These are phyloP conservation scores for Sebastes taczanowskii DNA, from an alignment of 2,797 vertebrate genomes.

Conservation along the genomic window DNA sequence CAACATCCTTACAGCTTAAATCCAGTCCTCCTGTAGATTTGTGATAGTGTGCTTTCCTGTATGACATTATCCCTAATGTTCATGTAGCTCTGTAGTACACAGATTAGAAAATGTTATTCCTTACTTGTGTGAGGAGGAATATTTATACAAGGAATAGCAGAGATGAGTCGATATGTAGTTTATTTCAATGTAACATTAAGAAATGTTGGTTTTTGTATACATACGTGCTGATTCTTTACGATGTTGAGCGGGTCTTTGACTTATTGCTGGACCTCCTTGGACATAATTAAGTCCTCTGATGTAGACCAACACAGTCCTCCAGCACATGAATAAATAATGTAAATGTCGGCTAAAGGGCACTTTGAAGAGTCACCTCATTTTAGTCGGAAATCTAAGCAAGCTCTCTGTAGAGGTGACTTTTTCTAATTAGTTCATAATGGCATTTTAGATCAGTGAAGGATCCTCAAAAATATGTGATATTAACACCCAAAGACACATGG, in stretches of 20 bases:
- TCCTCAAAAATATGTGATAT: background rate
- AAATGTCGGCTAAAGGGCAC: constrained; percentile 56
- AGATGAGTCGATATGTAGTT: background rate
- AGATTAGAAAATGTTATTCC: background rate
- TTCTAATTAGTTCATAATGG: constrained; percentile 1
- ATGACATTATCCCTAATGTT: background rate
- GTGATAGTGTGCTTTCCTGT: background rate
- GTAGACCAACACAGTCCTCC: constrained; percentile 36
- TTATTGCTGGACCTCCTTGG: constrained; percentile 14
- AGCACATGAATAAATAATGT: constrained; percentile 62
- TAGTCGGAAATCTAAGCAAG: background rate
- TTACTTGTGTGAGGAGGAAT: background rate
- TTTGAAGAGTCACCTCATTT: constrained; percentile 42
- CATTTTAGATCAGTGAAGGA: background rate
- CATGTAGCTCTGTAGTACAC: background rate
- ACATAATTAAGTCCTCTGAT: constrained; percentile 56
- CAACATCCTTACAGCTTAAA: background rate
- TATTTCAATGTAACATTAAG: background rate
- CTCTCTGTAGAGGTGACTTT: background rate
- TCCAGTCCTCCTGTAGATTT: background rate
- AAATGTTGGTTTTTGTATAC: background rate
- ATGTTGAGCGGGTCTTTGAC: constrained; percentile 1
- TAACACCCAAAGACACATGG: background rate
- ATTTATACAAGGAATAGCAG: background rate
- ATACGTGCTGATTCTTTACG: background rate